Evolutionary conservation across 2,113 vertebrate genomes (phyloP).

Genomic region (Antennarius striatus): DNA sequence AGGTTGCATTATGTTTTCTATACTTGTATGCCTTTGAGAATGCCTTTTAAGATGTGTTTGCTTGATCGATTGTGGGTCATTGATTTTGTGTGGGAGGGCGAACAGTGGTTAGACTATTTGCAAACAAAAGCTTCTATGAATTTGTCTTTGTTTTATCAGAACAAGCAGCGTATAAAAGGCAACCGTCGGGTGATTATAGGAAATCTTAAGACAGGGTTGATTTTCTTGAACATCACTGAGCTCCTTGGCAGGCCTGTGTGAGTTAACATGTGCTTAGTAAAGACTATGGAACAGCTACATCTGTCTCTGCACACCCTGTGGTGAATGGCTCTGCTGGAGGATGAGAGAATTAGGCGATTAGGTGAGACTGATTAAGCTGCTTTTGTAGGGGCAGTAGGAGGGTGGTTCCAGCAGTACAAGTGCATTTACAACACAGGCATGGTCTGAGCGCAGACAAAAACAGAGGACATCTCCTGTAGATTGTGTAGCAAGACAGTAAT

Average conservation of each 20-base stretch:
- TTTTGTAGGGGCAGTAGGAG: constrained; percentile 26
- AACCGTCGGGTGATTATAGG: constrained; percentile 12
- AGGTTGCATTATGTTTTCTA: neutral
- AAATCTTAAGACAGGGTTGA: constrained; percentile 36
- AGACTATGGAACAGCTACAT: constrained; percentile 49
- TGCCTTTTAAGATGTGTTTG: constrained; percentile 9
- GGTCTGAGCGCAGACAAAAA: constrained; percentile 38
- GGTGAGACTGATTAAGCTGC: constrained; percentile 60
- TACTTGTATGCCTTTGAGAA: constrained; percentile 12
- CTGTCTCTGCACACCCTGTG: constrained; percentile 49
- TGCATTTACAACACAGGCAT: constrained; percentile 39
- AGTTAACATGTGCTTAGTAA: constrained; percentile 39
- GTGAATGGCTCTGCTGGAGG: constrained; percentile 27
- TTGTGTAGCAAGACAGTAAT: constrained; percentile 2
- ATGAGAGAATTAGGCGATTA: constrained; percentile 51
- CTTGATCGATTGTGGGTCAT: constrained; percentile 25
- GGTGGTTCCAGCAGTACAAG: constrained; percentile 34
- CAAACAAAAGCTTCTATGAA: constrained; percentile 40
- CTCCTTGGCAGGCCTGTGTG: constrained; percentile 26
- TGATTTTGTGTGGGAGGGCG: constrained; percentile 36
- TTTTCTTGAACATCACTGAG: constrained; percentile 25
- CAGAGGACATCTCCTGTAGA: constrained; percentile 26
- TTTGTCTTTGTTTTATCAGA: constrained; percentile 42
- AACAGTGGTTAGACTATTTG: constrained; percentile 11
- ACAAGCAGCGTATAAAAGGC: constrained; percentile 25